Evolutionary conservation across 2,888 invertebrate genomes (phyloP), one percentile per base, ranked within the genome.

Genomic region (Tinea semifulvella): DNA sequence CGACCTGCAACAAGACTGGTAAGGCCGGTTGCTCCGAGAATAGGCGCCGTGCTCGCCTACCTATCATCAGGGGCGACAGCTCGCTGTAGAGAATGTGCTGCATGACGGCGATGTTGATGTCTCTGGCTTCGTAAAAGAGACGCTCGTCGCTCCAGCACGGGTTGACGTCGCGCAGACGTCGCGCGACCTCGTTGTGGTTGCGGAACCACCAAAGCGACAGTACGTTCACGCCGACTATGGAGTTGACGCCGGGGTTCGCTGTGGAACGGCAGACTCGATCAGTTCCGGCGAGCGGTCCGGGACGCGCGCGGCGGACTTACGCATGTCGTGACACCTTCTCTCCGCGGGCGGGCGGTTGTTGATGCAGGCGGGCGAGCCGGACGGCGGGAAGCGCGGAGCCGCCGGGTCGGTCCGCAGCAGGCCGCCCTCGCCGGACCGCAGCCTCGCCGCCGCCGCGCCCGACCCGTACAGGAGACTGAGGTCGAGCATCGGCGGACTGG

Each of bases 111-210:
- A 92, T 88, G 46, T 87, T 87, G 48, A 92, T 89, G 45, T 91
- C 83, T 52, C 90, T 81, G 0, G 91, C 75, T 63, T 90, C 90
- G 65, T 88, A 88, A 73, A 88, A 94, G 1, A 92, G 63, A 1
- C 86, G 88, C 65, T 93, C 91, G 58, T 93, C 93, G 54, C 89
- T 88, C 94, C 93, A 93, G 62, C 91, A 91, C 0, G 91, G 91
- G 68, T 94, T 94, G 0, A 92, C 72, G 19, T 82, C 74, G 0
- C 84, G 76, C 39, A 95, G 68, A 3, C 71, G 83, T 28, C 83
- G 84, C 0, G 93, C 92, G 1, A 92, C 57, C 20, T 88, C 73
- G 66, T 95, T 95, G 68, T 95, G 95, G 61, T 91, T 90, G 35
- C 93, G 79, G 39, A 49, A 58, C 22, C 55, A 47, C 65, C 64